Conservation (phyloP, 1,140 invertebrate genomes). For the Asbolus verrucosus region DNA sequence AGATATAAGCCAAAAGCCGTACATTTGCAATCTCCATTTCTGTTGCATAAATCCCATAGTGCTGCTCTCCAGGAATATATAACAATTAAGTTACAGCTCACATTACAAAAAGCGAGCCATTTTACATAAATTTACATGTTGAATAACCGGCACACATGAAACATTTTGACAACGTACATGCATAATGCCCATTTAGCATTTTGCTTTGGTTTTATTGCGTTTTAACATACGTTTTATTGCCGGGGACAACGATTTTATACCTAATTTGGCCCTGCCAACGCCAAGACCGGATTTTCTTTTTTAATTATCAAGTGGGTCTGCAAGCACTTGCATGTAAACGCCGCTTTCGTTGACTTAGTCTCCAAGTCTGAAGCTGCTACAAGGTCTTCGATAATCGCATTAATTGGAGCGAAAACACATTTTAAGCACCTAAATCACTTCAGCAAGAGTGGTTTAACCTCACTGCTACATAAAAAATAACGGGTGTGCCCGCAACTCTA, state of each 20-base stretch:
- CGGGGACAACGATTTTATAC: constrained; percentile 28
- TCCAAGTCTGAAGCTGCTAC: constrained; percentile 5
- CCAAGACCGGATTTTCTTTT: constrained; percentile 18
- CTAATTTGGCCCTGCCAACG: constrained; percentile 21
- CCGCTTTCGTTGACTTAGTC: neutral
- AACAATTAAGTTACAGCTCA: constrained; percentile 58
- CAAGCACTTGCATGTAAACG: no score
- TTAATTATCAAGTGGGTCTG: neutral
- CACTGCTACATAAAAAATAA: no score
- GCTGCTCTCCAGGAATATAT: constrained; percentile 52
- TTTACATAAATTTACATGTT: constrained; percentile 61
- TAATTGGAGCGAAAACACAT: constrained; percentile 31
- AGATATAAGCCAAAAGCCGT: neutral
- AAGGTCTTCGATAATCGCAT: constrained; percentile 8
- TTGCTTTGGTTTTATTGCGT: constrained; percentile 53
- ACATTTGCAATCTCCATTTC: constrained; percentile 34
- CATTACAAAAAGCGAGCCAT: constrained; percentile 57
- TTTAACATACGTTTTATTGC: constrained; percentile 51
- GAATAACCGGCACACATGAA: constrained; percentile 57
- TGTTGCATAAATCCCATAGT: constrained; percentile 42
- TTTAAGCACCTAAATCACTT: constrained; percentile 11
- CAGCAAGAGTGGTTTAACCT: constrained; percentile 4
- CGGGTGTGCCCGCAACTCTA: no score
- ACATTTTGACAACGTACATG: constrained; percentile 59
- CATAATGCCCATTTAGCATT: constrained; percentile 57